Evolutionary conservation across 2,113 vertebrate species (phyloP), one percentile per base, ranked within the genome.

Genomic region (Pangasianodon hypophthalmus): DNA sequence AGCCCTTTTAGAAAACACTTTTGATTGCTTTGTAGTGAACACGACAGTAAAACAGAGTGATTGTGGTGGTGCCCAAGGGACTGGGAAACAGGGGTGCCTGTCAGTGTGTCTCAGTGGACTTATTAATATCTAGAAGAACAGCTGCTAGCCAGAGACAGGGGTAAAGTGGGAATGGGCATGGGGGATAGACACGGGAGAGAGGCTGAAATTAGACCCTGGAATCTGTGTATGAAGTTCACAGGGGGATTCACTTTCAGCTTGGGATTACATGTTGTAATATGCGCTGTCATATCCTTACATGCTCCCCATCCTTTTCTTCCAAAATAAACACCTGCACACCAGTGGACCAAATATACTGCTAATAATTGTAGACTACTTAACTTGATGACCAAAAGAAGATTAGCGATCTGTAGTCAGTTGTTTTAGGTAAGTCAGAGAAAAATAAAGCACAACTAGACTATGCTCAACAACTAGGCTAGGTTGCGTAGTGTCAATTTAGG

Each of bases 211-310:
- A 96, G 95, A 94, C 91, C 50, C 58, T 92, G 92, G 95, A 95
- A 96, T 96, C 94, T 94, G 91, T 94, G 94, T 92, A 93, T 95
- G 95, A 95, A 95, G 94, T 95, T 96, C 94, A 95, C 94, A 95
- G 92, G 94, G 92, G 94, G 94, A 95, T 96, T 96, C 93, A 88
- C 89, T 95, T 96, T 95, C 95, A 94, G 82, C 85, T 90, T 91
- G 92, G 92, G 84, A 90, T 90, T 79, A 93, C 85, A 92, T 86
- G 46, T 84, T 58, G 54, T 87, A 85, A 82, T 90, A 82, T 77
- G 62, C 87, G 85, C 87, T 29, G 86, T 91, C 87, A 90, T 91
- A 37, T 90, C 50, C 85, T 73, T 85, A 77, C 80, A 82, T 71
- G 84, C 29, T 58, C 85, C n/a, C 60, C 81, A 24, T 50, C 71